Conservation (phyloP, 2,888 invertebrate species). For the Mylabris sibirica region DNA sequence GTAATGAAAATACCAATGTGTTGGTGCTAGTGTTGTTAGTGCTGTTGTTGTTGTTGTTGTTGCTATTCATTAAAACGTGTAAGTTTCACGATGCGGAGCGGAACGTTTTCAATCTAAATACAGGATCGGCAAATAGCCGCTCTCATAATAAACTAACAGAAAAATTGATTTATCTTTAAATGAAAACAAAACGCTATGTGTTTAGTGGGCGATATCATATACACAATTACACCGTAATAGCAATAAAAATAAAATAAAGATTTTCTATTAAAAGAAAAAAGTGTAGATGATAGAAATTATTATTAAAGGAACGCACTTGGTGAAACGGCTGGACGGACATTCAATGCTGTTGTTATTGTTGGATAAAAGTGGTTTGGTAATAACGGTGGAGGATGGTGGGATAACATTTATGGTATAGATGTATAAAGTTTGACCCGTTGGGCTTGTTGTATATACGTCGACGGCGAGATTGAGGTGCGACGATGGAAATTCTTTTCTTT, state of each 20-base stretch:
- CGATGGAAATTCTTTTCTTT: neutral
- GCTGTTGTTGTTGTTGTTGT: neutral
- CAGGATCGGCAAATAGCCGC: constrained; percentile 33
- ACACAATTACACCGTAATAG: neutral
- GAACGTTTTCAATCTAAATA: constrained; percentile 29
- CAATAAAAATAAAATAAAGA: neutral
- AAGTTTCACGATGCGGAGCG: constrained; percentile 17
- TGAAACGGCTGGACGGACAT: neutral
- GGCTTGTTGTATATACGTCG: constrained; percentile 3
- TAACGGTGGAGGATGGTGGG: constrained; percentile 21
- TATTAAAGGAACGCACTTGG: neutral
- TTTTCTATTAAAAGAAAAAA: neutral
- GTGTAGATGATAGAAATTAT: neutral
- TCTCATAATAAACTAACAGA: constrained; percentile 42
- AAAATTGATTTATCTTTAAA: constrained; percentile 47
- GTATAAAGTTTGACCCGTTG: constrained; percentile 10
- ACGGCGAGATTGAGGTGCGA: neutral
- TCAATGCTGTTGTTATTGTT: constrained; percentile 1
- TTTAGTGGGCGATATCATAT: constrained; percentile 28
- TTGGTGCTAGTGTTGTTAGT: neutral
- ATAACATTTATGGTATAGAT: constrained; percentile 10
- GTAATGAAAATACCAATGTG: constrained; percentile 29
- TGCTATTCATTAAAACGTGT: constrained; percentile 31
- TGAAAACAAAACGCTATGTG: constrained; percentile 35
- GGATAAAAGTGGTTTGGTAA: constrained; percentile 17